Percentiles rank a stretch among this genome's conserved stretches.
These are phyloP conservation scores for Microtus montanus DNA, from an alignment of 2,113 vertebrate species.

Conservation along the genomic window DNA sequence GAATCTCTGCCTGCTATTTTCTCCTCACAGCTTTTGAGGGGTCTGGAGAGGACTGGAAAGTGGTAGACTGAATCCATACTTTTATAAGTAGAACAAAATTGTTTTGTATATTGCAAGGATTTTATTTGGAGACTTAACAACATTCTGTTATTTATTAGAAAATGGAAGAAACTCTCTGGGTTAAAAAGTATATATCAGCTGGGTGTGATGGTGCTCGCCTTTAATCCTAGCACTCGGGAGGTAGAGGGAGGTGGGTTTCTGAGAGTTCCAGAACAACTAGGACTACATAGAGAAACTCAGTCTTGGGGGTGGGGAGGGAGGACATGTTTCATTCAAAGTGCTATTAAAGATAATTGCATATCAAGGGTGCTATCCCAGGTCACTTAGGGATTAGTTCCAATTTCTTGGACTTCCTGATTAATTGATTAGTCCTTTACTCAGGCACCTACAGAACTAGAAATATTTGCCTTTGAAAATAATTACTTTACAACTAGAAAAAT, in stretches of 20 bases:
- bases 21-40: not conserved
- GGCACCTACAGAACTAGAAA: not conserved
- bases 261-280: not conserved
- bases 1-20: not conserved
- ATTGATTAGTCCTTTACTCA: not conserved
- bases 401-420: not conserved
- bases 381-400: not conserved
- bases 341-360: not conserved
- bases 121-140: not conserved
- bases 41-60: not conserved
- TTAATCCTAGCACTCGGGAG: not conserved
- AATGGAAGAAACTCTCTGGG: not conserved
- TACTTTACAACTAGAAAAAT: not conserved
- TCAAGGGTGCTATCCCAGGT: not conserved
- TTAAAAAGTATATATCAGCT: not conserved
- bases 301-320: too few species aligned
- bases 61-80: not conserved
- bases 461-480: not conserved
- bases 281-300: not conserved
- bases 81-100: not conserved
- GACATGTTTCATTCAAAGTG: not conserved
- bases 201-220: not conserved
- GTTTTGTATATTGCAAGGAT: not conserved
- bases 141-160: slow-evolving; percentile 17
- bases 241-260: not conserved